phyloP scores from a whole-genome alignment of 2,888 invertebrate species.

The Pantelozetes paolii region DNA sequence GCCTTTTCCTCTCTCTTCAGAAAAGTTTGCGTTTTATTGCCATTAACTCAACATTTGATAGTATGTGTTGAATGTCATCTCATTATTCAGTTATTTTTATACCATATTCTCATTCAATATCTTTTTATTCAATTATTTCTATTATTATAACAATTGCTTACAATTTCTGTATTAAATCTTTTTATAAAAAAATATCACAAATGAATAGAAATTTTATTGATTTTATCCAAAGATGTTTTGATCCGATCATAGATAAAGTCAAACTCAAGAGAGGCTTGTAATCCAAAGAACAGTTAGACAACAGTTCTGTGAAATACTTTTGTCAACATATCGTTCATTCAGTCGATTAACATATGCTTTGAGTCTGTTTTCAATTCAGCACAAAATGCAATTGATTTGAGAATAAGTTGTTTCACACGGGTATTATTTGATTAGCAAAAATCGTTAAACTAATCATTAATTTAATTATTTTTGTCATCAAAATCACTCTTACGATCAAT shows the following conservation, averaged over 20 bases:
- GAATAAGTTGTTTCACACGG: not conserved
- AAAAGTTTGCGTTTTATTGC: constrained; percentile 22
- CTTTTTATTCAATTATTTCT: not conserved
- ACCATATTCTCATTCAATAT: not conserved
- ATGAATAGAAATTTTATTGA: no score
- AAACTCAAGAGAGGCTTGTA: no score
- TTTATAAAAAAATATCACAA: no score
- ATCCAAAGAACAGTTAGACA: not conserved
- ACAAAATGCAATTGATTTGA: constrained; percentile 3
- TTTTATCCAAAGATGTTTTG: no score
- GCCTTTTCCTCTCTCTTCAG: constrained; percentile 10
- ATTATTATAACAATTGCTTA: not conserved
- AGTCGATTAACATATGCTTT: constrained; percentile 12
- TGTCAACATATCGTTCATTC: not conserved
- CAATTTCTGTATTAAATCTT: no score
- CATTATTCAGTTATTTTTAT: not conserved
- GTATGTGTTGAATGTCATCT: constrained; percentile 2
- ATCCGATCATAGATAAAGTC: no score
- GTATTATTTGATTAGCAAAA: not conserved
- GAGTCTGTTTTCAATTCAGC: not conserved
- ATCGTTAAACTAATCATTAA: constrained; percentile 11
- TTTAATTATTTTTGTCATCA: not conserved
- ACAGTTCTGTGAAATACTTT: not conserved
- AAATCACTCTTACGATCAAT: not conserved
- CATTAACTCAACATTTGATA: constrained; percentile 22